phyloP scores from a whole-genome alignment of 1,140 invertebrate species.

The Heterodera schachtii region DNA sequence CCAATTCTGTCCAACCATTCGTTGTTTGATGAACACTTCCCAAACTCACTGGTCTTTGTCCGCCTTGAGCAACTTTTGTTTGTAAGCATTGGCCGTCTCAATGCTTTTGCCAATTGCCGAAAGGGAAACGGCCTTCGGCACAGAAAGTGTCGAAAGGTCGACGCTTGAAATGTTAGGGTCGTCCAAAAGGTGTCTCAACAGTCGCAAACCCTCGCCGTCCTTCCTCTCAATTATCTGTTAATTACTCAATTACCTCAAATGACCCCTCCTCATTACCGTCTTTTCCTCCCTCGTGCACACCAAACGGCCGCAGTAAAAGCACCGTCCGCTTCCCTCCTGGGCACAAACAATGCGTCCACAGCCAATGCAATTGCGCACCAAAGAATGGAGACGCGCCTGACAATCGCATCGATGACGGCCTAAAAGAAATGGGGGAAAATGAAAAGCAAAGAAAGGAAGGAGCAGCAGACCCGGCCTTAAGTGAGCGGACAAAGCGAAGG shows the following conservation, averaged over 20 bases:
- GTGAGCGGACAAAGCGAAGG: not conserved
- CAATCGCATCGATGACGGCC: constrained; percentile 86
- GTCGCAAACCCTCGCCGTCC: not conserved
- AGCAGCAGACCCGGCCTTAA: not conserved
- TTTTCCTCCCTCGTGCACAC: constrained; percentile 69
- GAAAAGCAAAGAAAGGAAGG: too few relatives aligned
- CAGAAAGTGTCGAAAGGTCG: constrained; percentile 19
- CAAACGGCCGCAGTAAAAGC: constrained; percentile 83
- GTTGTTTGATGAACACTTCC: not conserved
- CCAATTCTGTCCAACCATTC: too few relatives aligned
- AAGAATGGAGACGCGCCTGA: constrained; percentile 82
- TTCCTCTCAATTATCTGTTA: constrained; percentile 10
- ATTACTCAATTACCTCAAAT: constrained; percentile 7
- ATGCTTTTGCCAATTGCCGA: constrained; percentile 28
- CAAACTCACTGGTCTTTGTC: constrained; percentile 36
- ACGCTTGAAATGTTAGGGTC: constrained; percentile 5
- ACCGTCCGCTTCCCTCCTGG: constrained; percentile 94
- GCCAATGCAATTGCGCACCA: constrained; percentile 88
- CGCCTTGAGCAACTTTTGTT: constrained; percentile 37
- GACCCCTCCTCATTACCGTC: constrained; percentile 35
- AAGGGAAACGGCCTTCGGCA: constrained; percentile 9
- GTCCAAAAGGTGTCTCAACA: constrained; percentile 11
- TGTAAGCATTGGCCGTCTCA: constrained; percentile 33
- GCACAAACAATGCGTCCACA: constrained; percentile 85
- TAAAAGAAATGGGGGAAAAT: constrained; percentile 41